These are phyloP conservation scores for Apogon talboti DNA, from an alignment of 2,797 vertebrate species.

Conservation along the genomic window DNA sequence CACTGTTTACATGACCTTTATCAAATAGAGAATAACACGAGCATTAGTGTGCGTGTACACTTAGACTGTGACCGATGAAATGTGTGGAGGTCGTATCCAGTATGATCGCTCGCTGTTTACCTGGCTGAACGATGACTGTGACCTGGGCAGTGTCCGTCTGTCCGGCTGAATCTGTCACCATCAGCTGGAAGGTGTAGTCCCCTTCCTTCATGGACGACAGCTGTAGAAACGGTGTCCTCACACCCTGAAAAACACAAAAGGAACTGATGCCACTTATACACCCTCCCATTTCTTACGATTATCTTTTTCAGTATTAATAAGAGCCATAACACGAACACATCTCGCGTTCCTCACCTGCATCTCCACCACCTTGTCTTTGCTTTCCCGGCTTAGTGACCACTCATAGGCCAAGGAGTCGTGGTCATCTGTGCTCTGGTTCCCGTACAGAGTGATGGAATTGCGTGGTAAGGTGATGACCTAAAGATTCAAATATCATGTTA, in stretches of 20 bases:
- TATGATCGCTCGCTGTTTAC: constrained; percentile 71
- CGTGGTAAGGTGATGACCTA: constrained; percentile 95
- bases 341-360: constrained; percentile 90
- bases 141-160: constrained; percentile 94
- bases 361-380: constrained; percentile 97
- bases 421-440: constrained; percentile 96
- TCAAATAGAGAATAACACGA: too few species aligned
- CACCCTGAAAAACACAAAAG: constrained; percentile 83
- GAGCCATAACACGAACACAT: background rate
- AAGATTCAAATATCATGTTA: background rate
- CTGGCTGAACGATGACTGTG: constrained; percentile 97
- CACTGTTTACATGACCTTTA: too few species aligned
- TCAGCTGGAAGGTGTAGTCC: constrained; percentile 97
- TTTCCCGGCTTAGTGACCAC: constrained; percentile 95
- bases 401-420: constrained; percentile 94
- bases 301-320: background rate
- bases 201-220: constrained; percentile 97
- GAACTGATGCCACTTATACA: rapidly evolving
- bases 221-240: constrained; percentile 91
- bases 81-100: background rate
- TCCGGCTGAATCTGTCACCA: constrained; percentile 92
- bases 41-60: too few species aligned
- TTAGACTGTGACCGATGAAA: too few species aligned
- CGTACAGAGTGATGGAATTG: constrained; percentile 92
- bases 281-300: background rate